Base-by-base conservation (phyloP, 92 coral and sea anemone genomes). In the Epizoanthus illoricatus region DNA sequence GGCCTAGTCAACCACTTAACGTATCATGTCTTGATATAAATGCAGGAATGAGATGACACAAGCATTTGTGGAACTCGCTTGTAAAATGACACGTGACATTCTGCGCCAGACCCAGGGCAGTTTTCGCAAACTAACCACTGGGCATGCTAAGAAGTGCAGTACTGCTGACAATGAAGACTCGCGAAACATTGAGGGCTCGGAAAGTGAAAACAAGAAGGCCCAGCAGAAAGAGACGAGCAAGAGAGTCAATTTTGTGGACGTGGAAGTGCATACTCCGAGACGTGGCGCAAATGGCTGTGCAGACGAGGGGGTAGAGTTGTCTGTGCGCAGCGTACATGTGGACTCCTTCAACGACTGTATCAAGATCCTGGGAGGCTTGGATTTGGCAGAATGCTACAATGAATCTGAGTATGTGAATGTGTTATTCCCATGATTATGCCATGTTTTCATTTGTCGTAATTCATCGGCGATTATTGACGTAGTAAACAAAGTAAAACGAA, bases 51-150 rank as follows among this genome's bases (percentile, higher is more conserved):
- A 97, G 72, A 88, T 97, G 85, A 97, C 99, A 0, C 98, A 97
- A 73, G 92, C 99, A 6, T 97, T 93, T 59, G 92, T 97, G 16
- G 99, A 97, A 63, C 86, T 97, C 16, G 99, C 98, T 6, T 93
- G 94, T 52, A 92, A 94, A 73, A 97, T 97, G 99, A 96, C 99
- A 0, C 98, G 95, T 6, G 99, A 96, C 76, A 96, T 96, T 60
- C 88, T 94, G 0, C 94, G 94, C 0, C 98, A 96, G 59, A 90
- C 93, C 3, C 75, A 81, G 57, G 92, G 94, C 43, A 86, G 68
- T 65, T 91, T 84, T 79, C 86, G 75, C 47, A 63, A 63, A 13
- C 47, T 74, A 20, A 36, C 80, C 0, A 28, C 80, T 4, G 39
- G 45, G 71, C 47, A 62, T 21, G 28, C 18, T 16, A 61, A 21